Evolutionary conservation across 2,113 vertebrate species (phyloP).

Genomic region (Delphinapterus leucas): DNA sequence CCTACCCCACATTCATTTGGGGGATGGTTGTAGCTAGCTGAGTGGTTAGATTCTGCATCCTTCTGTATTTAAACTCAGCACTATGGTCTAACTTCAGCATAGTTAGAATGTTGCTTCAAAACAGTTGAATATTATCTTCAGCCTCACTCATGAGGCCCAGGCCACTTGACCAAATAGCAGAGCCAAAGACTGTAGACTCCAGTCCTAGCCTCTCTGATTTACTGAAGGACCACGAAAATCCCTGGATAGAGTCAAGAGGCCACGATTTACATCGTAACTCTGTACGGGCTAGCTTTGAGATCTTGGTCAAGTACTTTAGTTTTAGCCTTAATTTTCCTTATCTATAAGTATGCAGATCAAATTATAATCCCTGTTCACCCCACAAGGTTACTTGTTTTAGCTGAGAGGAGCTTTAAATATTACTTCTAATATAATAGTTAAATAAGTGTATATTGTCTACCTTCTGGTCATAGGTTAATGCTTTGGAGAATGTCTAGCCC

Average conservation of each 20-base stretch:
- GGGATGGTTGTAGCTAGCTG: neutral
- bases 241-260: neutral
- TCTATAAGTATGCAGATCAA: neutral
- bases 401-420: neutral
- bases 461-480: neutral
- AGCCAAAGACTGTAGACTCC: neutral
- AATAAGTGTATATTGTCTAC: neutral
- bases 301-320: neutral
- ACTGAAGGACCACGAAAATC: neutral
- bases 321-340: neutral
- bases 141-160: neutral
- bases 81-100: neutral
- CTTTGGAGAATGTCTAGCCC: neutral
- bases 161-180: neutral
- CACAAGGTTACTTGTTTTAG: neutral
- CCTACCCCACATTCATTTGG: neutral
- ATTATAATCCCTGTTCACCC: neutral
- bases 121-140: neutral
- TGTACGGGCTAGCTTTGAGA: neutral
- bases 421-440: neutral
- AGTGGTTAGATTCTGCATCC: neutral
- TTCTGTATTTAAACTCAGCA: neutral
- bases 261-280: neutral
- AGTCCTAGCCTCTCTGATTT: neutral
- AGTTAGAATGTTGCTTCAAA: neutral